Base-by-base conservation (phyloP, 2,888 invertebrate genomes). In the Odontocerum albicorne region DNA sequence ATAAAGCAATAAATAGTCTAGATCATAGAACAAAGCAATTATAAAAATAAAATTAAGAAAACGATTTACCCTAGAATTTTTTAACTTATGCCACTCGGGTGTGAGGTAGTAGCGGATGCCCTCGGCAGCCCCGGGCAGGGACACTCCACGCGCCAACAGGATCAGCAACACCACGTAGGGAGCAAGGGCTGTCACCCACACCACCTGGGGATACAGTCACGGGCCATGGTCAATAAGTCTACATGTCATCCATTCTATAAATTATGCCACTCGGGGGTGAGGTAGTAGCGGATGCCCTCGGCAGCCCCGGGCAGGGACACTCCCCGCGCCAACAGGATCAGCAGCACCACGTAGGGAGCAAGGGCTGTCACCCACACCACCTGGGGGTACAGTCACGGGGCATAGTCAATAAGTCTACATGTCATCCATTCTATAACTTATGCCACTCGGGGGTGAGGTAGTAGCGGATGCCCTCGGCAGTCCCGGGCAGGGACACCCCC, bases 291-390 rank as follows among this genome's bases (percentile, higher is more conserved):
- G 62, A 95, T 93, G 32, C 95, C 95, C 64, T 88, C 86, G 8
- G 81, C 82, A 0, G 94, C 90, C 6, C 94, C 94, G 1, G 92
- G 92, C 46, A 95, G 74, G 0, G 92, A 89, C 7, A 92, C 88
- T 6, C 94, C 94, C 49, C 92, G 82, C 19, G 87, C 81, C 46
- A 95, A 75, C 19, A 96, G 80, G 62, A 95, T 93, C 62, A 95
- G 80, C 35, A 96, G 80, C 22, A 96, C 93, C 19, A 90, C 84
- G 70, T 96, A 96, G 0, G 96, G 96, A 31, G 94, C 90, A 56
- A 95, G 74, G 2, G 96, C 96, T 16, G 96, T 96, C 56, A 96
- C 86, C 96, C 96, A 96, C 47, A 96, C 96, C 56, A 92, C 92
- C 90, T 92, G 69, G 10, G 6, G 35, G n/a, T n/a, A n/a, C n/a